These are phyloP conservation scores for Litocranius walleri DNA, from an alignment of 2,113 vertebrate genomes.

Conservation along the genomic window DNA sequence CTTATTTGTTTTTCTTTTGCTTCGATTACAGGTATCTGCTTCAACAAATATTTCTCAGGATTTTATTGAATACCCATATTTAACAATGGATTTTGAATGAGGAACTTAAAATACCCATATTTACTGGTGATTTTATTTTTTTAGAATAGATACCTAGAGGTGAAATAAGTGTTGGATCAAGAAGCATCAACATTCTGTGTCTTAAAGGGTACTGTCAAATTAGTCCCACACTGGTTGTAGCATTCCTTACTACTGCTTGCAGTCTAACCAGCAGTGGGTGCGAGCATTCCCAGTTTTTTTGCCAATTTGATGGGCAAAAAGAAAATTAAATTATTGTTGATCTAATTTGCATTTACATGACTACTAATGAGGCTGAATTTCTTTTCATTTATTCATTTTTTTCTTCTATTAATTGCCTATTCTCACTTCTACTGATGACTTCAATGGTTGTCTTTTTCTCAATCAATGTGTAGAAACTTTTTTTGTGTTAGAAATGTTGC, in stretches of 20 bases:
- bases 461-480: background rate
- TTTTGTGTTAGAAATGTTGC: background rate
- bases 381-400: background rate
- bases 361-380: background rate
- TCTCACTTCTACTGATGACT: background rate
- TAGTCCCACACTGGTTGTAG: background rate
- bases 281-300: background rate
- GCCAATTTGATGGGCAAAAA: background rate
- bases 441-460: background rate
- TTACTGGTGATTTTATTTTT: constrained; percentile 1
- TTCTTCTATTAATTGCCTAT: background rate
- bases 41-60: background rate
- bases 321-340: background rate
- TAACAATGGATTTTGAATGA: background rate
- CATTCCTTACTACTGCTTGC: background rate
- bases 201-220: background rate
- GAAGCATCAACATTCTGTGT: background rate
- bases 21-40: background rate
- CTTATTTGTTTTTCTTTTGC: background rate
- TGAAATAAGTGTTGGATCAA: background rate
- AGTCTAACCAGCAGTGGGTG: background rate
- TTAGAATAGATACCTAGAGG: background rate
- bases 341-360: constrained; percentile 10
- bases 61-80: background rate
- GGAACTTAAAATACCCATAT: background rate